These are phyloP conservation scores for Turdus rufiventris DNA, from an alignment of 2,113 vertebrate species.

Conservation along the genomic window DNA sequence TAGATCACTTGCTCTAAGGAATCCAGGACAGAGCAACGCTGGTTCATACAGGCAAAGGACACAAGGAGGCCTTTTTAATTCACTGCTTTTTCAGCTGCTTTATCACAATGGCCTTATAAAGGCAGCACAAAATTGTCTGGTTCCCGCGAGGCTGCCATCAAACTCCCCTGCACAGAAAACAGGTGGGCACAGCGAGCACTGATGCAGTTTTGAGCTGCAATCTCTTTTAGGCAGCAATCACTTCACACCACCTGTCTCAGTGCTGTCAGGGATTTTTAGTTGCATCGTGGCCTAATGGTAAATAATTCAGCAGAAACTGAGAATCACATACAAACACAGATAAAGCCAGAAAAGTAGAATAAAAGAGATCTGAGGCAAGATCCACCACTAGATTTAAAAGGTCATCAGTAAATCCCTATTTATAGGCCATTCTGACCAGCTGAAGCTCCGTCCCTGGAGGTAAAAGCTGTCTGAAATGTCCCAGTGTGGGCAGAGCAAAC, in stretches of 20 bases:
- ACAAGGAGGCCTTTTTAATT: background rate
- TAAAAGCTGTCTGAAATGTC: background rate
- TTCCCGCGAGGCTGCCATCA: background rate
- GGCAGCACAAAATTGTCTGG: background rate
- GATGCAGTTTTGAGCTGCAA: background rate
- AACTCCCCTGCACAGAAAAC: background rate
- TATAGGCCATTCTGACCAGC: slow-evolving; percentile 21
- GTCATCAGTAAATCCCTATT: slow-evolving; percentile 24
- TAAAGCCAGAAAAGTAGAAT: background rate
- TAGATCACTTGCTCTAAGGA: background rate
- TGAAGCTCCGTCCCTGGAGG: background rate
- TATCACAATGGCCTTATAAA: background rate
- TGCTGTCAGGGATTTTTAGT: background rate
- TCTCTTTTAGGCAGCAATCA: background rate
- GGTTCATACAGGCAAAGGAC: background rate
- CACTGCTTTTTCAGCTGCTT: background rate
- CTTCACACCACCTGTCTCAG: background rate
- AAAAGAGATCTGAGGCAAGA: slow-evolving; percentile 12
- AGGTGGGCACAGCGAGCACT: background rate
- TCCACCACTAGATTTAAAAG: background rate
- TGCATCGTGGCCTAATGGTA: background rate
- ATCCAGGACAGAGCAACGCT: background rate
- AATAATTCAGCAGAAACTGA: slow-evolving; percentile 20
- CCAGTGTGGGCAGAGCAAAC: slow-evolving; percentile 31
- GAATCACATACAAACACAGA: background rate